Evolutionary conservation across 2,888 invertebrate genomes (phyloP).

Genomic region (Trypoxylon attenuatum): DNA sequence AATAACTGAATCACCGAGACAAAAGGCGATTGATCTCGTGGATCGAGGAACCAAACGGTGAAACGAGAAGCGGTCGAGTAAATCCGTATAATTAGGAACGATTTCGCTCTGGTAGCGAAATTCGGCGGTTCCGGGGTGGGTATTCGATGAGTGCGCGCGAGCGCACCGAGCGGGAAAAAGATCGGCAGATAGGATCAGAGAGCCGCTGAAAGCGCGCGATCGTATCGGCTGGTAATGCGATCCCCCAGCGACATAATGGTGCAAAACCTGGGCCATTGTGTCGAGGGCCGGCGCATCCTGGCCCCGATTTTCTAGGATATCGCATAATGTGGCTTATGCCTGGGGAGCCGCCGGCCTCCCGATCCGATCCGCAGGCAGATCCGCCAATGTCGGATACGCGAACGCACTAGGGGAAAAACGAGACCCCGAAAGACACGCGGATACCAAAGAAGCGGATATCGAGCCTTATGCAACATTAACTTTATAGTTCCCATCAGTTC

Average conservation of each 20-base stretch:
- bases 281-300: constrained; percentile 53
- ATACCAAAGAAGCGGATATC: not conserved
- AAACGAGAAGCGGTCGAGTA: constrained; percentile 8
- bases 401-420: not conserved
- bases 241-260: constrained; percentile 67
- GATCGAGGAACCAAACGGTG: too few species aligned
- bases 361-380: constrained; percentile 24
- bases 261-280: constrained; percentile 58
- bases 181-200: constrained; percentile 48
- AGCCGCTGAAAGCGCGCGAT: constrained; percentile 55
- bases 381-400: constrained; percentile 43
- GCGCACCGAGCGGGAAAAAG: constrained; percentile 48
- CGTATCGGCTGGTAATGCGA: constrained; percentile 65
- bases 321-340: constrained; percentile 65
- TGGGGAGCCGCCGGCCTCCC: constrained; percentile 34
- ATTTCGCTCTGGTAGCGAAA: constrained; percentile 39
- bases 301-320: constrained; percentile 64
- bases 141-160: constrained; percentile 11
- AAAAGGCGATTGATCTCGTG: too few species aligned
- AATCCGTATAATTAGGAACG: constrained; percentile 41
- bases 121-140: constrained; percentile 38
- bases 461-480: constrained; percentile 1
- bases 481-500: not conserved
- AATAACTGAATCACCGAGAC: too few species aligned
- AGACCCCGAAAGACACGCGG: not conserved